A percentile compares a stretch with the other conserved stretches of the same genome.
Evolutionary conservation across 2,888 invertebrate species (phyloP).

Genomic region (Nemotelus pantherinus): DNA sequence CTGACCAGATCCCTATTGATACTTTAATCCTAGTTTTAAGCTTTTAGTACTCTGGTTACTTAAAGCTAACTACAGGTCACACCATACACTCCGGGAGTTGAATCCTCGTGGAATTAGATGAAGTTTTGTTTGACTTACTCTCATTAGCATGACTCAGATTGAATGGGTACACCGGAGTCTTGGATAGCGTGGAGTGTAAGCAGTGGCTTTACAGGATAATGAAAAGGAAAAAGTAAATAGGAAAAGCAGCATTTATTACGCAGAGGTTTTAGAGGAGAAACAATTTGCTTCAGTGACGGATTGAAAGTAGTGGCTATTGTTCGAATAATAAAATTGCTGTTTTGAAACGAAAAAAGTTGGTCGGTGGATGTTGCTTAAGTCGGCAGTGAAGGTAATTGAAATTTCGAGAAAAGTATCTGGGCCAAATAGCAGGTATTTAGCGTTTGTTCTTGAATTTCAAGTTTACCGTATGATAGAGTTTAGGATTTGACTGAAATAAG

Average conservation of each 20-base stretch:
- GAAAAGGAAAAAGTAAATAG: not conserved
- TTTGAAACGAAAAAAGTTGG: too few species aligned
- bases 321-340: too few species aligned
- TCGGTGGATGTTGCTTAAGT: too few species aligned
- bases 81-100: not conserved
- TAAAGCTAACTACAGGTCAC: not conserved
- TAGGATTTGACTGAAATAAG: too few species aligned
- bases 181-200: not conserved
- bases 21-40: conserved; percentile 16
- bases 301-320: not conserved
- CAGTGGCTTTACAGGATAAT: not conserved
- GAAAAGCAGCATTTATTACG: not conserved
- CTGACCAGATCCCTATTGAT: conserved; percentile 18
- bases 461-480: too few species aligned
- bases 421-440: too few species aligned
- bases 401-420: too few species aligned
- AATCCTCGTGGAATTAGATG: conserved; percentile 8
- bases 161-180: not conserved
- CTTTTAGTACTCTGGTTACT: not conserved
- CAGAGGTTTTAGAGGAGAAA: not conserved
- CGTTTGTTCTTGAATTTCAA: too few species aligned
- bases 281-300: not conserved
- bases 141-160: not conserved
- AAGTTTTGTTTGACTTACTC: conserved; percentile 18
- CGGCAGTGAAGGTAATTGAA: too few species aligned